phyloP scores from a whole-genome alignment of 2,113 vertebrate species.

The Tychaedon coryphoeus region DNA sequence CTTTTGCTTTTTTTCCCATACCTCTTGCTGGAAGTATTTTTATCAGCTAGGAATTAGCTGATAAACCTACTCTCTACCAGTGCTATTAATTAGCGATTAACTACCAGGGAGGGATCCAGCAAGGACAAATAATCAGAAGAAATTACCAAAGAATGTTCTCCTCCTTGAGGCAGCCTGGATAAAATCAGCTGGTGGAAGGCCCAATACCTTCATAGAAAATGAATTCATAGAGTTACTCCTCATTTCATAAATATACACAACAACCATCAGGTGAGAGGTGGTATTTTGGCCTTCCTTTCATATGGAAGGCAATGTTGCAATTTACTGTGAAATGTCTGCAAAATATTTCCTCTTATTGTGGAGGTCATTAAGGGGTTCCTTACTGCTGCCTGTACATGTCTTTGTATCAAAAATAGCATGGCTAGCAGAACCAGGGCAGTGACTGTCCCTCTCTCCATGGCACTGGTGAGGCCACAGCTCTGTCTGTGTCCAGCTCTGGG shows the following conservation, averaged over 20 bases:
- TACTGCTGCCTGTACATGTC: not conserved
- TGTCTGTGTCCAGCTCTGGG: not conserved
- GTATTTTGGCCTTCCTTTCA: not conserved
- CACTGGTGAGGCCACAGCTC: not conserved
- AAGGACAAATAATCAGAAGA: not conserved
- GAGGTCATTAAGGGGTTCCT: not conserved
- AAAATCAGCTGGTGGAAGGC: conserved; percentile 86
- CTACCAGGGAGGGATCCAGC: not conserved
- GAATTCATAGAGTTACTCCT: not conserved
- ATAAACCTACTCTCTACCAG: not conserved
- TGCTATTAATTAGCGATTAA: not conserved
- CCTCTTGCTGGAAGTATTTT: not conserved
- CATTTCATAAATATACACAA: not conserved
- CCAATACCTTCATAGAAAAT: conserved; percentile 80
- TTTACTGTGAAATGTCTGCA: not conserved
- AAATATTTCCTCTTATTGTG: not conserved
- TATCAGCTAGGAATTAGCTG: not conserved
- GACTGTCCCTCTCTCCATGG: not conserved
- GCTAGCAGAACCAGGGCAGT: not conserved
- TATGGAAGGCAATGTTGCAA: not conserved
- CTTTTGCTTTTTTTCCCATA: not conserved
- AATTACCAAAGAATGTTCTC: conserved; percentile 88
- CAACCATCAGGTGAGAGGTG: not conserved
- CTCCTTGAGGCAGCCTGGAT: conserved; percentile 85
- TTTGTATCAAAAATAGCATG: not conserved